A percentile compares a stretch with the other conserved stretches of the same genome.
These are phyloP conservation scores for Tiliqua scincoides DNA, from an alignment of 2,113 vertebrate genomes.

Conservation along the genomic window DNA sequence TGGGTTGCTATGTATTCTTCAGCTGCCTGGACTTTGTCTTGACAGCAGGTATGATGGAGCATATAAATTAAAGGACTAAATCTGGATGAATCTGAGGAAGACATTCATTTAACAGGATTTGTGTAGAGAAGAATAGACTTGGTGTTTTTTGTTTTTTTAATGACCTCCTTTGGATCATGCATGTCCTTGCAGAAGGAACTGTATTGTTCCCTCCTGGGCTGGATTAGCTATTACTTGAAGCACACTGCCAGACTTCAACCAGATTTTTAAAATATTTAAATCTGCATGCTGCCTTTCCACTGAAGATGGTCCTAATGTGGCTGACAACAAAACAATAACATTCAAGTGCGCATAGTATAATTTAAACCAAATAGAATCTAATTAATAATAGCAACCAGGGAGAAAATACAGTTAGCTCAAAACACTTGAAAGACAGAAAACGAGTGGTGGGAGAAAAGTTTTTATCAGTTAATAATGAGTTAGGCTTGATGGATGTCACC, in stretches of 20 bases:
- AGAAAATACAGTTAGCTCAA: neutral
- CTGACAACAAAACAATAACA: neutral
- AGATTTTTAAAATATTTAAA: constrained; percentile 4
- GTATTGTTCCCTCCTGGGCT: neutral
- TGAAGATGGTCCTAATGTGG: neutral
- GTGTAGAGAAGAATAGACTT: neutral
- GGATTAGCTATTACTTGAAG: neutral
- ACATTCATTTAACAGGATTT: constrained; percentile 5
- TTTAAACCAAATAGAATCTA: neutral
- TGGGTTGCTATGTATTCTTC: neutral
- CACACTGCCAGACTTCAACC: neutral
- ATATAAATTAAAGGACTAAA: neutral
- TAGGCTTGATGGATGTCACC: neutral
- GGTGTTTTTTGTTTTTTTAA: neutral
- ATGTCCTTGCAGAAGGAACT: neutral
- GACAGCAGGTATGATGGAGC: neutral
- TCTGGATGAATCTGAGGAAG: neutral
- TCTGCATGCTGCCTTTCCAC: neutral
- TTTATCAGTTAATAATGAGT: neutral
- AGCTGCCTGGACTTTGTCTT: neutral
- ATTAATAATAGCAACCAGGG: neutral
- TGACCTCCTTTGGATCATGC: neutral
- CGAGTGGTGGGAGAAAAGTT: neutral
- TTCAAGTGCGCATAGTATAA: too few relatives aligned
- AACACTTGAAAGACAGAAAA: neutral